A percentile compares a stretch with the other conserved stretches of the same genome.
These are phyloP conservation scores for Euspilapteryx auroguttella DNA, from an alignment of 2,888 invertebrate species.

Conservation along the genomic window DNA sequence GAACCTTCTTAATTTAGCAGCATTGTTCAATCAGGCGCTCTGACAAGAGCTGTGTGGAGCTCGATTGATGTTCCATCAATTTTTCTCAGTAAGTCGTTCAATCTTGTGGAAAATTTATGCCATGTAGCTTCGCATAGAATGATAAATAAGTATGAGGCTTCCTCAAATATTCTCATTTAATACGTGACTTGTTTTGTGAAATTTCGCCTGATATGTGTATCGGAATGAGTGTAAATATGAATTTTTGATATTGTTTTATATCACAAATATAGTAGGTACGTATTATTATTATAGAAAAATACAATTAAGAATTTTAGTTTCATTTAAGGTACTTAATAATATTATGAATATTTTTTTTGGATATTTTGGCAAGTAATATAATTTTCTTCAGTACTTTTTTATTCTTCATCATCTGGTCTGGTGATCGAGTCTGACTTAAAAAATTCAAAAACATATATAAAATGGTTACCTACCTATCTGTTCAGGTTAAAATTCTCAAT, in stretches of 20 bases:
- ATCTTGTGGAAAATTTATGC: slow-evolving; percentile 62
- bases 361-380: too few relatives aligned
- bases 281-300: too few relatives aligned
- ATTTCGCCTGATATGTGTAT: slow-evolving; percentile 46
- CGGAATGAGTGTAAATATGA: slow-evolving; percentile 32
- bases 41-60: slow-evolving; percentile 15
- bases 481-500: too few relatives aligned
- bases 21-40: slow-evolving; percentile 41
- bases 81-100: slow-evolving; percentile 57
- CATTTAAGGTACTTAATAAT: too few relatives aligned
- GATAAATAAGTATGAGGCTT: slow-evolving; percentile 57
- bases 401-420: too few relatives aligned
- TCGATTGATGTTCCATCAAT: slow-evolving; percentile 58
- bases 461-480: too few relatives aligned
- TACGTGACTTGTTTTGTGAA: slow-evolving; percentile 58
- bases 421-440: too few relatives aligned
- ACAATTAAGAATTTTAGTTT: too few relatives aligned
- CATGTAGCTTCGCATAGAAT: slow-evolving; percentile 53
- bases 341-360: too few relatives aligned
- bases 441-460: too few relatives aligned
- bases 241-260: slow-evolving; percentile 44
- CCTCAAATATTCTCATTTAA: slow-evolving; percentile 61
- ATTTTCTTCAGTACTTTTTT: too few relatives aligned
- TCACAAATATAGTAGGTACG: too few relatives aligned
- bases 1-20: slow-evolving; percentile 10